Conservation (phyloP, 1,140 invertebrate genomes). For the Tigriopus japonicus region DNA sequence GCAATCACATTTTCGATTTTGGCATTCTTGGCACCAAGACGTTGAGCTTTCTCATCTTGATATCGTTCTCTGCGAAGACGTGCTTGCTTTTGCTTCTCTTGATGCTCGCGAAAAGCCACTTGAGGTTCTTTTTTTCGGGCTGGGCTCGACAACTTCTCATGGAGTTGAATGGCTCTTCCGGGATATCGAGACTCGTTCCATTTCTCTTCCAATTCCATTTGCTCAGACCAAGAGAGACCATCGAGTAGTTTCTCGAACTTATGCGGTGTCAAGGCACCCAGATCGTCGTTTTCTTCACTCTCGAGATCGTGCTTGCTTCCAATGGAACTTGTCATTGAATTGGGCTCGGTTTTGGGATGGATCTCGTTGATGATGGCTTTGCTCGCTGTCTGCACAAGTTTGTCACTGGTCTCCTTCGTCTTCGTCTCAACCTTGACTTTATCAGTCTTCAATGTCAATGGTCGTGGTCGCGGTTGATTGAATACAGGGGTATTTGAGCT, state of each 20-base stretch:
- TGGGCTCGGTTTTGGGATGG: neutral
- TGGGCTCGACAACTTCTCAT: constrained; percentile 79
- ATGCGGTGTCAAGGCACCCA: neutral
- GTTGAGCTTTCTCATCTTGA: constrained; percentile 38
- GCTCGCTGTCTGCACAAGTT: too few species aligned
- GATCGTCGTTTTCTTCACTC: constrained; percentile 1
- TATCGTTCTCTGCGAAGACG: constrained; percentile 44
- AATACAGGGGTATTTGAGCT: too few species aligned
- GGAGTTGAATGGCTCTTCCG: constrained; percentile 67
- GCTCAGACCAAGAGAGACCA: constrained; percentile 54
- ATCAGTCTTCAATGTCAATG: neutral
- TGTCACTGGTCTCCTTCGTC: constrained; percentile 10
- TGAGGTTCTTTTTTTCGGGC: constrained; percentile 46
- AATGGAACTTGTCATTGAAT: constrained; percentile 14
- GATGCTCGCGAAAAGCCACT: constrained; percentile 52
- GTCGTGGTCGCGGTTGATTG: too few species aligned
- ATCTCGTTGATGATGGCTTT: constrained; percentile 7
- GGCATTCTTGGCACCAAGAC: constrained; percentile 6
- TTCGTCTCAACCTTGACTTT: constrained; percentile 15
- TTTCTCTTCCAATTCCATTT: constrained; percentile 39
- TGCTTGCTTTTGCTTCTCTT: constrained; percentile 52
- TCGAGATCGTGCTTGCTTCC: constrained; percentile 11
- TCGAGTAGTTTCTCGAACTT: constrained; percentile 9
- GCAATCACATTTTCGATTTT: constrained; percentile 69
- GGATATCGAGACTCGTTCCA: constrained; percentile 37